Evolutionary conservation across 1,140 invertebrate species (phyloP).

Genomic region (Battus philenor): DNA sequence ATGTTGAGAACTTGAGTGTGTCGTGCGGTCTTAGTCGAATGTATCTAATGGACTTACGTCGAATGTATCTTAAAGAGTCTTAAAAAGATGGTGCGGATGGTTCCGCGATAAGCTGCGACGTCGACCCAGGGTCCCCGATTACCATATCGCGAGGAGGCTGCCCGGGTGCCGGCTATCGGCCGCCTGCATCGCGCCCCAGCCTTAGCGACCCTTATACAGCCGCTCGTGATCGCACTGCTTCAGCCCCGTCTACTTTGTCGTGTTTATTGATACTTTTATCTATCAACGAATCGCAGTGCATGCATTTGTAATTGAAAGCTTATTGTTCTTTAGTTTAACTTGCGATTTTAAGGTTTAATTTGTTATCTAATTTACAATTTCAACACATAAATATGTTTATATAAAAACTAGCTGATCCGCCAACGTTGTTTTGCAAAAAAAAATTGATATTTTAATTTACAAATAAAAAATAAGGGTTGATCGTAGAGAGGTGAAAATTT

Average conservation of each 20-base stretch:
- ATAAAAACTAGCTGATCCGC: too few species aligned
- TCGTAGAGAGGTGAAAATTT: too few species aligned
- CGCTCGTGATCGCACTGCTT: not conserved
- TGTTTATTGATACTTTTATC: conserved; percentile 16
- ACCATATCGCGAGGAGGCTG: conserved; percentile 46
- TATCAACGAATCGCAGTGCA: conserved; percentile 5
- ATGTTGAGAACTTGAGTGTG: too few species aligned
- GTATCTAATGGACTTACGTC: too few species aligned
- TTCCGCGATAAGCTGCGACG: conserved; percentile 20
- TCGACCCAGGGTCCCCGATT: conserved; percentile 31
- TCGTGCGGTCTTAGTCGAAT: too few species aligned
- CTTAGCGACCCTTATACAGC: conserved; percentile 15
- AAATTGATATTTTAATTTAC: too few species aligned
- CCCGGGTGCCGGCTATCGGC: conserved; percentile 33
- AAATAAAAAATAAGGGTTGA: too few species aligned
- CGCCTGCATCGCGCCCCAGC: conserved; percentile 38
- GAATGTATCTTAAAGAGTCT: too few species aligned
- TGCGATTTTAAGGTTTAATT: too few species aligned
- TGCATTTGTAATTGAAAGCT: not conserved
- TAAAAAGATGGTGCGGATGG: conserved; percentile 1
- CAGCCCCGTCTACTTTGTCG: conserved; percentile 7
- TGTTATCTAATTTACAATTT: too few species aligned
- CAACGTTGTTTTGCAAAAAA: too few species aligned
- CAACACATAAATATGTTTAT: too few species aligned
- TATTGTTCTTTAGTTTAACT: not conserved